A percentile compares a stretch with the other conserved stretches of the same genome.
Conservation (phyloP, 1,140 invertebrate genomes). For the Drosophila hydei region DNA sequence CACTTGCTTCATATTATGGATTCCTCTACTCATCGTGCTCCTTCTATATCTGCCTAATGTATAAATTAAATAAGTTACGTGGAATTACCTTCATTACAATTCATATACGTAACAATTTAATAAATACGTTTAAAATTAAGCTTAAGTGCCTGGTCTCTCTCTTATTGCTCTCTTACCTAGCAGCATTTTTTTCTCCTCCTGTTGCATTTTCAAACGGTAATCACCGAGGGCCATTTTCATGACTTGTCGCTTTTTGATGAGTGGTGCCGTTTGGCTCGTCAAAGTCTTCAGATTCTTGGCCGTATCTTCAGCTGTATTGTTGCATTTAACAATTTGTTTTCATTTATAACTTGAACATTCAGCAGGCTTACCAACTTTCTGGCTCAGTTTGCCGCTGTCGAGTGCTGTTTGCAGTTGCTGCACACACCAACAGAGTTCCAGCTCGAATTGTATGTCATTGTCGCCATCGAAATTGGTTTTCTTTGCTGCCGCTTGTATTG, state of each 20-base stretch:
- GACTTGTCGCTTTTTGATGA: slow-evolving; percentile 89
- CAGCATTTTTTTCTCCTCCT: slow-evolving; percentile 88
- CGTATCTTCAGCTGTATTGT: slow-evolving; percentile 85
- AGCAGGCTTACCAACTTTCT: slow-evolving; percentile 85
- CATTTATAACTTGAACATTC: background rate
- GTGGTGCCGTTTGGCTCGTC: slow-evolving; percentile 87
- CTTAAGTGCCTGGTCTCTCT: too few relatives aligned
- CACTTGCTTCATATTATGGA: too few relatives aligned
- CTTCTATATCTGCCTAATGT: too few relatives aligned
- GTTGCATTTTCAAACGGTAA: slow-evolving; percentile 90
- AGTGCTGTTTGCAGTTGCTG: slow-evolving; percentile 88
- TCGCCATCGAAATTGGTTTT: slow-evolving; percentile 81
- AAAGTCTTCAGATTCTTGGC: slow-evolving; percentile 87
- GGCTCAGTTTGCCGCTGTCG: slow-evolving; percentile 86
- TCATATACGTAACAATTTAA: too few relatives aligned
- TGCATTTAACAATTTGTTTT: slow-evolving; percentile 11
- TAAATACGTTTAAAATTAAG: too few relatives aligned
- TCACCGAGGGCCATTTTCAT: slow-evolving; percentile 90
- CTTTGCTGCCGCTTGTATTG: slow-evolving; percentile 50
- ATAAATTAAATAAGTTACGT: too few relatives aligned
- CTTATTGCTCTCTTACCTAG: slow-evolving; percentile 71
- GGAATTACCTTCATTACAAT: too few relatives aligned
- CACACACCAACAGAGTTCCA: slow-evolving; percentile 91
- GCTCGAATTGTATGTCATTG: slow-evolving; percentile 88
- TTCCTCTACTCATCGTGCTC: too few relatives aligned